Evolutionary conservation across 2,113 vertebrate species (phyloP), one percentile per base, ranked within the genome.

Genomic region (Rhinoderma darwinii): DNA sequence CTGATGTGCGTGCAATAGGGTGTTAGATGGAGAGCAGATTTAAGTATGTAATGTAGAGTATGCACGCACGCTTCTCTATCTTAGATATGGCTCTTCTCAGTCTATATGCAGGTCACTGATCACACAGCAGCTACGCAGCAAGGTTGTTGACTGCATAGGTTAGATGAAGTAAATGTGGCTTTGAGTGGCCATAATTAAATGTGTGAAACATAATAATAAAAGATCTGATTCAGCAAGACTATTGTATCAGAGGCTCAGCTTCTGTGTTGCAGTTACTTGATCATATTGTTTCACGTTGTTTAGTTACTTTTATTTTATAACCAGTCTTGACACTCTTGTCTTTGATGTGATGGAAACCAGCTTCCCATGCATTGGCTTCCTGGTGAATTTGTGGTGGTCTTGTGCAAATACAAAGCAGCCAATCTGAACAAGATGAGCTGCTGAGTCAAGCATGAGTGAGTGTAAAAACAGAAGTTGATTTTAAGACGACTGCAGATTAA

Each of bases 61-160:
- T 70, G 66, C 66, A 8, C 66, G 17, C 66, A 37, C 66, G 27
- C 27, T 63, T 22, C 54, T 59, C 54, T 22, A 20, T 30, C 3
- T 20, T 3, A 54, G 17, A 17, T 61, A 30, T 17, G 61, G 30
- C 61, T 66, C 25, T 25, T 25, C 56, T 25, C 22, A 6, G 10
- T 11, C 61, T 63, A 63, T 30, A 35, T 68, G 30, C 66, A 70
- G 66, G 66, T 70, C 66, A 70, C 30, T 68, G 63, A 68, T 68
- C 63, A 68, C 63, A 68, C 32, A 20, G 32, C 32, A 35, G 9
- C 12, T 32, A 27, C n/a, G 14, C 7, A 63, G 5, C 50, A 56
- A 20, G 15, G 56, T 30, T 2, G 11, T 30, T 35, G 25, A 63
- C 10, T 27, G 66, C 66, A 70, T 1, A 32, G 32, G 0, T 17